These are phyloP conservation scores for Drosophila paucipuncta DNA, from an alignment of 2,888 invertebrate species.

Conservation along the genomic window DNA sequence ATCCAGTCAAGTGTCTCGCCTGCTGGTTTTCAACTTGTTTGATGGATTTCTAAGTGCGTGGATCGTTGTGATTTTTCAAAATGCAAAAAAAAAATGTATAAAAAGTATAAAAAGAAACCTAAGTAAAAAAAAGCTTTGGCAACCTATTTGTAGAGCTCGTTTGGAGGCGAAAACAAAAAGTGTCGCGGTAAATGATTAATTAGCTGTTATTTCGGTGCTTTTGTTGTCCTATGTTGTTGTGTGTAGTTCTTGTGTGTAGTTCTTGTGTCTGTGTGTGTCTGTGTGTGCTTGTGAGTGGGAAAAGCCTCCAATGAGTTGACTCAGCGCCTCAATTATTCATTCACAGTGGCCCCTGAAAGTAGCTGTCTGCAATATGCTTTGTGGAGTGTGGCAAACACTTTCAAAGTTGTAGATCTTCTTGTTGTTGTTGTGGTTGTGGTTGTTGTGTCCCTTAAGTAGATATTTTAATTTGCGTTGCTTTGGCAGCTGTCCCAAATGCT, in stretches of 20 bases:
- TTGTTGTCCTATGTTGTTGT: not conserved
- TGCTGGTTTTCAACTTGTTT: constrained; percentile 59
- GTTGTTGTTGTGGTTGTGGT: not conserved
- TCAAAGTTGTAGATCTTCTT: constrained; percentile 12
- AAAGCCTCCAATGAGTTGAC: constrained; percentile 69
- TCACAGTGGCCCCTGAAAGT: constrained; percentile 7
- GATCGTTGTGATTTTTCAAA: constrained; percentile 62
- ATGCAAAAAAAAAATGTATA: constrained; percentile 1
- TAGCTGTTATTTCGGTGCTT: constrained; percentile 45
- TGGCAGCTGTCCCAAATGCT: constrained; percentile 43
- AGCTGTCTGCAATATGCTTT: constrained; percentile 39
- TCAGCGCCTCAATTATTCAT: constrained; percentile 72
- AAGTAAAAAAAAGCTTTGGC: constrained; percentile 12
- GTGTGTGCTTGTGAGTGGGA: constrained; percentile 48
- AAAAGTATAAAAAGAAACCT: constrained; percentile 10
- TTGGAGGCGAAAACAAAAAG: constrained; percentile 24
- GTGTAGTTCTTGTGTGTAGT: not conserved
- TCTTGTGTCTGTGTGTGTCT: constrained; percentile 9
- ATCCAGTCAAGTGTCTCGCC: constrained; percentile 47
- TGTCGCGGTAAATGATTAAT: constrained; percentile 66
- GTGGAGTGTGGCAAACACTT: constrained; percentile 10
- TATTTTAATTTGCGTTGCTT: constrained; percentile 47
- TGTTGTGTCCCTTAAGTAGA: constrained; percentile 32
- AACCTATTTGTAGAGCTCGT: constrained; percentile 44
- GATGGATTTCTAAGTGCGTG: constrained; percentile 80